Conservation (phyloP, 2,797 vertebrate genomes). For the Staurois parvus region DNA sequence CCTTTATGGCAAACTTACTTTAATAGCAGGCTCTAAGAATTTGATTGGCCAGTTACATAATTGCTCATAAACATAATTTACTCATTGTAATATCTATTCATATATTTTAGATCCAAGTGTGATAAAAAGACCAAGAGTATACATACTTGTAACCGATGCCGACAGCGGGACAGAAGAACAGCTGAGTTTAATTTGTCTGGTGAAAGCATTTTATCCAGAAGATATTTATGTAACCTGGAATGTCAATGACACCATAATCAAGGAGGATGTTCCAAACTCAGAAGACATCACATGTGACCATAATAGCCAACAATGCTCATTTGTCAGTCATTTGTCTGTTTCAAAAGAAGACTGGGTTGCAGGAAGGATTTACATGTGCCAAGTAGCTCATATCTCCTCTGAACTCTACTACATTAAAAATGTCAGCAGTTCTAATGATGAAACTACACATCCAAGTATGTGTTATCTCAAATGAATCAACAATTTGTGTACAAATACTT, state of each 20-base stretch:
- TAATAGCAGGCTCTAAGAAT: not conserved
- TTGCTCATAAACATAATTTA: not conserved
- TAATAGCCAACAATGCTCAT: constrained; percentile 37
- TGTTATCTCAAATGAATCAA: not conserved
- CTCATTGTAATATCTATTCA: not conserved
- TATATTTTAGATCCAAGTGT: constrained; percentile 15
- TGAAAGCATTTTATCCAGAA: constrained; percentile 46
- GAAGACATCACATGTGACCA: constrained; percentile 44
- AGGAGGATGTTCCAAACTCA: constrained; percentile 3
- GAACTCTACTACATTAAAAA: constrained; percentile 49
- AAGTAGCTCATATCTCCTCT: constrained; percentile 59
- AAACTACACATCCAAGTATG: constrained; percentile 18
- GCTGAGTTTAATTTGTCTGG: constrained; percentile 32
- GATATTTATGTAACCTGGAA: constrained; percentile 42
- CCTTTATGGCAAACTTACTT: too few relatives aligned
- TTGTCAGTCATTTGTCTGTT: constrained; percentile 53
- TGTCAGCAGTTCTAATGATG: constrained; percentile 54
- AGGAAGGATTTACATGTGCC: constrained; percentile 50
- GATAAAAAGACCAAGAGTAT: constrained; percentile 35
- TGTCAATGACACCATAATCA: not conserved
- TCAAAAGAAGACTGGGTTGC: constrained; percentile 51
- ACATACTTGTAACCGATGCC: not conserved
- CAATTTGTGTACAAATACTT: too few relatives aligned
- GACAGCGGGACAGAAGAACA: not conserved
- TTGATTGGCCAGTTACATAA: not conserved